These are phyloP conservation scores for Siderastrea radians DNA, from an alignment of 92 coral and sea anemone genomes.

Conservation along the genomic window DNA sequence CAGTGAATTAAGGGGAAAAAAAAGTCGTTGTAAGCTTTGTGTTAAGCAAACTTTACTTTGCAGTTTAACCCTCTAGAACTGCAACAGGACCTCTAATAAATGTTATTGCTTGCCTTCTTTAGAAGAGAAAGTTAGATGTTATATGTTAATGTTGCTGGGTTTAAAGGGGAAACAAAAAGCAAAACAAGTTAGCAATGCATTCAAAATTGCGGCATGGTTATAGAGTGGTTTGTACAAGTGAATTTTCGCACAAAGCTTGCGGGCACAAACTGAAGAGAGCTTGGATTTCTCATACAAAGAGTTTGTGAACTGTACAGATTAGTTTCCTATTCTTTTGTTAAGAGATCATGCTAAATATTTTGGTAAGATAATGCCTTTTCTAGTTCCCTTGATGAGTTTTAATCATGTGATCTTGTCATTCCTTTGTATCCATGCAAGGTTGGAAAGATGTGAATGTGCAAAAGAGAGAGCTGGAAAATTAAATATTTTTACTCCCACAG, in stretches of 20 bases:
- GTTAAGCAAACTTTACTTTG: not conserved
- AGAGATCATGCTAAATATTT: slow-evolving; percentile 47
- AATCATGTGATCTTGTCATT: slow-evolving; percentile 9
- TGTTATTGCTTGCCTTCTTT: not conserved
- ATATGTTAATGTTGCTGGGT: too few relatives aligned
- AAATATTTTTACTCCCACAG: slow-evolving; percentile 14
- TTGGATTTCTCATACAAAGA: slow-evolving; percentile 27
- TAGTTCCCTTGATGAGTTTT: slow-evolving; percentile 13
- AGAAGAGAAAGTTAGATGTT: not conserved
- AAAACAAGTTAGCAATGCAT: too few relatives aligned
- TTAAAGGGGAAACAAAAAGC: too few relatives aligned
- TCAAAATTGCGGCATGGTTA: not conserved
- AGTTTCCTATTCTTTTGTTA: slow-evolving; percentile 28
- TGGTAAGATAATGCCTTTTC: slow-evolving; percentile 33
- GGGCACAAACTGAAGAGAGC: slow-evolving; percentile 14
- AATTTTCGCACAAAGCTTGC: not conserved
- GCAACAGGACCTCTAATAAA: not conserved
- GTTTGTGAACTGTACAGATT: slow-evolving; percentile 46
- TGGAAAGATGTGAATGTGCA: slow-evolving; percentile 26
- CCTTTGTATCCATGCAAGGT: slow-evolving; percentile 1
- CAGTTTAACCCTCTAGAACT: not conserved
- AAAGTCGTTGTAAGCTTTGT: not conserved
- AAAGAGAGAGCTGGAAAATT: slow-evolving; percentile 40
- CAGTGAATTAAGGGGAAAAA: not conserved
- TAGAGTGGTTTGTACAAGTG: not conserved